Evolutionary conservation across 2,113 vertebrate species (phyloP).

Genomic region (Cyanocitta stelleri): DNA sequence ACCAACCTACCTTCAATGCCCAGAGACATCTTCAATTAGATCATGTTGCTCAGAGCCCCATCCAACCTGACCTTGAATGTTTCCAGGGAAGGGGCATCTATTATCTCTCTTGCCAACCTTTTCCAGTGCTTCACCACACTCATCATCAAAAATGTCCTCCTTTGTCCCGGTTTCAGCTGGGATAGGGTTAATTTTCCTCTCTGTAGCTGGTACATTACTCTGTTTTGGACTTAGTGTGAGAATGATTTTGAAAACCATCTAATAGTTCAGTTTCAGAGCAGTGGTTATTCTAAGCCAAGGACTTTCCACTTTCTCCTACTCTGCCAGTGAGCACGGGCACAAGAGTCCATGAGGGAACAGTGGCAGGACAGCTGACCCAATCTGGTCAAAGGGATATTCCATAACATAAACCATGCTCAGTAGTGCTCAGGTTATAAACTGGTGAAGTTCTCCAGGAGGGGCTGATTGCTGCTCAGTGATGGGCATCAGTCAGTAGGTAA

Average conservation of each 20-base stretch:
- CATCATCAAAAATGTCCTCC: background rate
- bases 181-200: background rate
- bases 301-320: background rate
- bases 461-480: background rate
- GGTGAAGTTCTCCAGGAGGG: background rate
- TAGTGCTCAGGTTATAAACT: background rate
- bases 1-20: background rate
- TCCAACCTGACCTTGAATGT: background rate
- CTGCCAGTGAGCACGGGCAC: background rate
- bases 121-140: background rate
- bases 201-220: background rate
- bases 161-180: background rate
- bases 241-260: background rate
- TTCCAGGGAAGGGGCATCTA: background rate
- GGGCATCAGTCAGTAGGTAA: background rate
- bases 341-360: background rate
- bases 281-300: background rate
- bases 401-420: background rate
- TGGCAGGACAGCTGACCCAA: background rate
- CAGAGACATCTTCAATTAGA: background rate
- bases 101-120: background rate
- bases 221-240: background rate
- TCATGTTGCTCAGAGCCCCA: background rate
- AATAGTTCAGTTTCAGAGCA: background rate
- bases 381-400: background rate